phyloP scores from a whole-genome alignment of 1,140 invertebrate genomes.

The Camponotus pennsylvanicus region DNA sequence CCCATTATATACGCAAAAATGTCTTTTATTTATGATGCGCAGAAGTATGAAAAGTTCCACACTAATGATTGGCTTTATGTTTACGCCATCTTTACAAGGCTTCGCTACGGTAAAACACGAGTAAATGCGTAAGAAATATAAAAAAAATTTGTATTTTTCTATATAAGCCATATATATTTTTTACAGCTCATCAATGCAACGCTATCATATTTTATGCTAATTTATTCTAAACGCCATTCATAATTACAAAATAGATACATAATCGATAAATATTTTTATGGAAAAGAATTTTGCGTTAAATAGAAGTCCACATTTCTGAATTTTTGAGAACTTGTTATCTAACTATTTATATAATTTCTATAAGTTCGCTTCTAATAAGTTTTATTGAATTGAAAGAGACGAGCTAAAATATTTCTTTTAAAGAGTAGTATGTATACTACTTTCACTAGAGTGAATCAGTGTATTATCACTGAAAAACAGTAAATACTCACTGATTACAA shows the following conservation, averaged over 20 bases:
- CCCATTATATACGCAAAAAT: conserved; percentile 13
- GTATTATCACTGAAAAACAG: too few relatives aligned
- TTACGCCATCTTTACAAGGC: conserved; percentile 6
- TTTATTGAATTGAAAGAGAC: neutral
- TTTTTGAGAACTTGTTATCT: neutral
- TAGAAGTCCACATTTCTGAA: neutral
- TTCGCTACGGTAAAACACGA: conserved; percentile 41
- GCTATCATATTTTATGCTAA: conserved; percentile 54
- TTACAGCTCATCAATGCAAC: conserved; percentile 44
- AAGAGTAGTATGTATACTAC: too few relatives aligned
- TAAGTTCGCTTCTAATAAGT: too few relatives aligned
- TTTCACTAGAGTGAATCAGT: too few relatives aligned
- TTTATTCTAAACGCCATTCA: conserved; percentile 1
- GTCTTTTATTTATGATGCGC: conserved; percentile 31
- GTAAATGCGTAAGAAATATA: neutral
- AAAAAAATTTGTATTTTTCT: conserved; percentile 12
- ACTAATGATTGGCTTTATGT: neutral
- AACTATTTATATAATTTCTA: too few relatives aligned
- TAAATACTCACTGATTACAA: too few relatives aligned
- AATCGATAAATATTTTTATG: neutral
- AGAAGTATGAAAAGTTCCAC: conserved; percentile 38
- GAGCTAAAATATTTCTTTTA: neutral
- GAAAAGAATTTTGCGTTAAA: neutral
- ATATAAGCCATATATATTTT: neutral
- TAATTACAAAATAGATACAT: neutral